Evolutionary conservation across 2,888 invertebrate species (phyloP).

Genomic region (Reticulitermes lucifugus): DNA sequence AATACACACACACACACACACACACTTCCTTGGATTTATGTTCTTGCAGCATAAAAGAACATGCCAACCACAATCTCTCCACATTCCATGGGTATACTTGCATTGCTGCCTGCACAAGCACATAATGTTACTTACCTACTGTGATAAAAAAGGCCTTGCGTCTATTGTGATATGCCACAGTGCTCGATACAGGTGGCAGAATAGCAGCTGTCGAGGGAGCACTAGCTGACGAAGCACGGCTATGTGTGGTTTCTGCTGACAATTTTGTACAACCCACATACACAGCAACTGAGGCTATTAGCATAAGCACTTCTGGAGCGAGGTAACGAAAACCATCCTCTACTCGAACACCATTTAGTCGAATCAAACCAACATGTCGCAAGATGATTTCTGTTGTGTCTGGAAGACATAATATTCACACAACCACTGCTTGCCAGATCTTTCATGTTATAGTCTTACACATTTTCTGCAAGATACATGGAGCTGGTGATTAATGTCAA

Average conservation of each 20-base stretch:
- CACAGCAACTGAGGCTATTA: conserved; percentile 62
- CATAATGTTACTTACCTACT: conserved; percentile 56
- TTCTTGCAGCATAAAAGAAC: too few species aligned
- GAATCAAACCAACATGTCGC: conserved; percentile 77
- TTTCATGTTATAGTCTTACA: not conserved
- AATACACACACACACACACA: too few species aligned
- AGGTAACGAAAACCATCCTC: conserved; percentile 78
- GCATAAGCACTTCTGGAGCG: conserved; percentile 79
- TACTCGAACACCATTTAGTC: conserved; percentile 69
- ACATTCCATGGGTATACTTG: too few species aligned
- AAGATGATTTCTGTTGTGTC: conserved; percentile 69
- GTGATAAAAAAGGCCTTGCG: conserved; percentile 56
- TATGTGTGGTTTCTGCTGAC: conserved; percentile 45
- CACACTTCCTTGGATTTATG: too few species aligned
- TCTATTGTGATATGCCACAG: conserved; percentile 57
- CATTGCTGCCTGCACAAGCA: too few species aligned
- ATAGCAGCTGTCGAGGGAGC: conserved; percentile 58
- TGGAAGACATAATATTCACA: not conserved
- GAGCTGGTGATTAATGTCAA: too few species aligned
- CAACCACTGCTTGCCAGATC: not conserved
- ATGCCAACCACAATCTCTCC: too few species aligned
- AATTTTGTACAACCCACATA: conserved; percentile 63
- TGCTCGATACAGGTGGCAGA: conserved; percentile 58
- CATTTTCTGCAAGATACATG: not conserved
- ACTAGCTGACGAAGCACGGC: conserved; percentile 43